A percentile compares a stretch with the other conserved stretches of the same genome.
These are phyloP conservation scores for Ypsolopha scabrella DNA, from an alignment of 2,888 invertebrate genomes.

Conservation along the genomic window DNA sequence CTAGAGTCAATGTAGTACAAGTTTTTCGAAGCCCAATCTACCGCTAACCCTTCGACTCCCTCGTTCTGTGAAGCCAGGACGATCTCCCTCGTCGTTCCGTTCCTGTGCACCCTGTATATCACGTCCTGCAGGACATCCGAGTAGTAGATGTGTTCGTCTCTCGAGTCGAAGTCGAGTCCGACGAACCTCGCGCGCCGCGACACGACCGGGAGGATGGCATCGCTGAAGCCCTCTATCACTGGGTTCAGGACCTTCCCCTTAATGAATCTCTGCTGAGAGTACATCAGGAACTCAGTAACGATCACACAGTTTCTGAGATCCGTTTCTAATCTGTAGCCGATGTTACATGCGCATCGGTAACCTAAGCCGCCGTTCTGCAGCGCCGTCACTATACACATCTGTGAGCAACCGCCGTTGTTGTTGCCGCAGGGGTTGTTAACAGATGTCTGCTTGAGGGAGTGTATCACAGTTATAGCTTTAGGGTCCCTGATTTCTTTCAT, in stretches of 20 bases:
- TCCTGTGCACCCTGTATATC: slow-evolving; percentile 85
- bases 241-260: slow-evolving; percentile 93
- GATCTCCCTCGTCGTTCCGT: slow-evolving; percentile 85
- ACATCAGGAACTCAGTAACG: slow-evolving; percentile 92
- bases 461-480: slow-evolving; percentile 85
- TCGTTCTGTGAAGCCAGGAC: slow-evolving; percentile 96
- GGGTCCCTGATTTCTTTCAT: slow-evolving; percentile 85
- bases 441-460: slow-evolving; percentile 80
- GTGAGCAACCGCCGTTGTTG: slow-evolving; percentile 91
- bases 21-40: slow-evolving; percentile 96
- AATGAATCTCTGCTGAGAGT: slow-evolving; percentile 95
- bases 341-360: slow-evolving; percentile 92
- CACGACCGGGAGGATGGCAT: slow-evolving; percentile 95
- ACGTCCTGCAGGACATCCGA: slow-evolving; percentile 97
- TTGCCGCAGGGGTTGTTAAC: slow-evolving; percentile 87
- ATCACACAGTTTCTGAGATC: slow-evolving; percentile 85
- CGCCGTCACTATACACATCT: slow-evolving; percentile 93
- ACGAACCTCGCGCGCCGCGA: slow-evolving; percentile 93
- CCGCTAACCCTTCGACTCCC: slow-evolving; percentile 95
- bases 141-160: slow-evolving; percentile 94
- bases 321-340: slow-evolving; percentile 82
- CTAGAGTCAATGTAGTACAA: slow-evolving; percentile 95
- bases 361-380: slow-evolving; percentile 79
- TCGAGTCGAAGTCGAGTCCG: slow-evolving; percentile 93
- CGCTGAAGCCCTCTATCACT: slow-evolving; percentile 90